These are phyloP conservation scores for Ctenopoma kingsleyae DNA, from an alignment of 2,797 vertebrate species.

Conservation along the genomic window DNA sequence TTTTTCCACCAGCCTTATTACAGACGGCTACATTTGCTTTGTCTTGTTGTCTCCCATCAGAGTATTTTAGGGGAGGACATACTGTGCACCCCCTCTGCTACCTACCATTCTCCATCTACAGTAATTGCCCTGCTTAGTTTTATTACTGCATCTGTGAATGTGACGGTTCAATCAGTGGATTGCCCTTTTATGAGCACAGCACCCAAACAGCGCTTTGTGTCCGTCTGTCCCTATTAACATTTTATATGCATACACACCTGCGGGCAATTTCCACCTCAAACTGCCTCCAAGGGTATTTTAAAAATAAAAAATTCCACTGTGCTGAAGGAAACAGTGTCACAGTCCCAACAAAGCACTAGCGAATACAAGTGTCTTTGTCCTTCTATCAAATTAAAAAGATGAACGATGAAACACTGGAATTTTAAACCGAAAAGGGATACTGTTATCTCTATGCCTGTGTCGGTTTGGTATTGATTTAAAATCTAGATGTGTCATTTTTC, in stretches of 20 bases:
- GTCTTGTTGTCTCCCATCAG: constrained; percentile 67
- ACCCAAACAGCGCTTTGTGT: constrained; percentile 79
- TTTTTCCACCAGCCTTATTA: constrained; percentile 38
- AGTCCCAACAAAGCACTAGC: constrained; percentile 37
- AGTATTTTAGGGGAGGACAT: constrained; percentile 64
- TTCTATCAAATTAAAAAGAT: constrained; percentile 39
- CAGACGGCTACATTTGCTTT: constrained; percentile 68
- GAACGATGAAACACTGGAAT: background rate
- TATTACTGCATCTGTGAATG: constrained; percentile 79
- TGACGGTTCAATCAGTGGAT: constrained; percentile 79
- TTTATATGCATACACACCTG: constrained; percentile 78
- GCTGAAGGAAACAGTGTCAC: constrained; percentile 27
- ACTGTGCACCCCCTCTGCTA: constrained; percentile 44
- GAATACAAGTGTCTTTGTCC: constrained; percentile 36
- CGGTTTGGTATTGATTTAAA: constrained; percentile 16
- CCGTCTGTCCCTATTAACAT: constrained; percentile 72
- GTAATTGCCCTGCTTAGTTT: constrained; percentile 84
- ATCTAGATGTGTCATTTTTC: constrained; percentile 13
- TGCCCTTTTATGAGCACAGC: constrained; percentile 73
- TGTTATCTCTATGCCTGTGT: background rate
- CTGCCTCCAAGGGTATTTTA: constrained; percentile 71
- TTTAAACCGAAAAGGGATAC: constrained; percentile 8
- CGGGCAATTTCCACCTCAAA: constrained; percentile 76
- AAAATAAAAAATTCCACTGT: constrained; percentile 57
- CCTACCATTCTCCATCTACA: constrained; percentile 67